Conservation (phyloP, 2,113 vertebrate species). For the Sus scrofa region DNA sequence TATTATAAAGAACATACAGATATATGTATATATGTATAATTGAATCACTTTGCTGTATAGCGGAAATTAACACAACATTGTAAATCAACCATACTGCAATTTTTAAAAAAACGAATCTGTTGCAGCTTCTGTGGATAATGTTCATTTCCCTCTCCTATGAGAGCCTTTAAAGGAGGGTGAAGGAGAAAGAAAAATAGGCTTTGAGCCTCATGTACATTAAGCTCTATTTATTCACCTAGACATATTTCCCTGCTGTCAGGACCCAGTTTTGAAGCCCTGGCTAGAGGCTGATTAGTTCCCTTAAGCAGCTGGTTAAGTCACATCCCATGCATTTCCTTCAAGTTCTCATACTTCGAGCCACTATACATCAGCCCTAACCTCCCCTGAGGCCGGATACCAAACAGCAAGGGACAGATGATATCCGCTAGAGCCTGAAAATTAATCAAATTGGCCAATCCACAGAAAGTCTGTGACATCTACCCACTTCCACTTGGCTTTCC, state of each 20-base stretch:
- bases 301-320: not conserved
- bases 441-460: not conserved
- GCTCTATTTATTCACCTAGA: not conserved
- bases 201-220: not conserved
- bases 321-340: not conserved
- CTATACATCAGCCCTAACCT: not conserved
- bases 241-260: not conserved
- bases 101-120: no score
- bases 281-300: not conserved
- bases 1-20: no score
- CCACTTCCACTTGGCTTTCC: fast-evolving
- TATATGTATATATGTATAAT: no score
- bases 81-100: no score
- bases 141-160: not conserved
- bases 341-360: not conserved
- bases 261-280: not conserved
- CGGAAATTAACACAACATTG: no score
- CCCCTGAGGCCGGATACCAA: fast-evolving
- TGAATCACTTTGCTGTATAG: no score
- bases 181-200: not conserved
- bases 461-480: not conserved
- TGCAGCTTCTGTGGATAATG: not conserved
- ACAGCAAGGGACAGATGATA: not conserved
- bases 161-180: not conserved
- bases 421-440: not conserved